Evolutionary conservation across 1,140 invertebrate genomes (phyloP).

Genomic region (Samia ricini): DNA sequence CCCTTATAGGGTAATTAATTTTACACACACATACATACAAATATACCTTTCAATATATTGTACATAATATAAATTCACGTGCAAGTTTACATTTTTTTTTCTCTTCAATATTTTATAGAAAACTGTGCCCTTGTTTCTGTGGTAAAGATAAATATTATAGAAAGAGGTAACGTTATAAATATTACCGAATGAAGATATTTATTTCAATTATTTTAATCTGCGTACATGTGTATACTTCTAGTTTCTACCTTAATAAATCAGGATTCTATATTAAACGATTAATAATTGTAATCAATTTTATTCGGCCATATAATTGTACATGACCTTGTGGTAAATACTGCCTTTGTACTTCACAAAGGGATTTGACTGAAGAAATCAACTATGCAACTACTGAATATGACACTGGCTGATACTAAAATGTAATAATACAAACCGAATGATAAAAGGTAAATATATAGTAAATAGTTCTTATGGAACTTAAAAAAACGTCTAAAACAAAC

Average conservation of each 20-base stretch:
- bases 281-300: too few species aligned
- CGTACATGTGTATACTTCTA: neutral
- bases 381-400: too few species aligned
- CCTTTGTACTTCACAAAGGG: too few species aligned
- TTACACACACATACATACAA: constrained; percentile 16
- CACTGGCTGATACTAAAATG: too few species aligned
- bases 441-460: neutral
- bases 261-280: too few species aligned
- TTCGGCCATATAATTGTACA: too few species aligned
- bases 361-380: too few species aligned
- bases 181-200: neutral
- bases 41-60: neutral
- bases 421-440: too few species aligned
- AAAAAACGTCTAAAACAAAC: neutral
- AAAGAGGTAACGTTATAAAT: neutral
- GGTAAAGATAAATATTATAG: neutral
- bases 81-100: too few species aligned
- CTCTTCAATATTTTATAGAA: neutral
- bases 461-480: neutral
- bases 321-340: too few species aligned
- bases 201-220: neutral
- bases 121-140: neutral
- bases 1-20: constrained; percentile 28
- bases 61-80: neutral
- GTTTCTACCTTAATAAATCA: too few species aligned